A percentile compares a stretch with the other conserved stretches of the same genome.
Conservation (phyloP, 2,888 invertebrate genomes). For the Itoplectis maculator region DNA sequence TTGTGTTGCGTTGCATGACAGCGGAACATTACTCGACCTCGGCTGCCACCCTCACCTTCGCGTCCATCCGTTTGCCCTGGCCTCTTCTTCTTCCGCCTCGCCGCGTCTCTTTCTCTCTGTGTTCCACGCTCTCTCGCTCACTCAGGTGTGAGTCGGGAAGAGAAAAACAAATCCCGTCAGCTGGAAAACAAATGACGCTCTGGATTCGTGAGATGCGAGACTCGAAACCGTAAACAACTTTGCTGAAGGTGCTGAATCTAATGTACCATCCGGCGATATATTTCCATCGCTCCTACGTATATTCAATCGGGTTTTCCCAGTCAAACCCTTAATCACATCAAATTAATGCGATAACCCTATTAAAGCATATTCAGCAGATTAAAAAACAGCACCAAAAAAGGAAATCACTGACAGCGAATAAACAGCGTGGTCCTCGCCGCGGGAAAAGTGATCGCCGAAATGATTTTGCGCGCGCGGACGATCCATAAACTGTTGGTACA, state of each 20-base stretch:
- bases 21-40: conserved; percentile 57
- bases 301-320: neutral
- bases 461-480: neutral
- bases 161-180: conserved; percentile 37
- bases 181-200: conserved; percentile 43
- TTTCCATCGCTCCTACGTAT: neutral
- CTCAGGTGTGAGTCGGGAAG: neutral
- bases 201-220: conserved; percentile 44
- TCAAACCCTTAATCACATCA: neutral
- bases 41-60: conserved; percentile 1
- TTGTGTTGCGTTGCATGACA: conserved; percentile 53
- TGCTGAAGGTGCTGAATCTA: conserved; percentile 14
- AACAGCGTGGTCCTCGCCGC: neutral
- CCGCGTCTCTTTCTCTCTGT: conserved; percentile 22
- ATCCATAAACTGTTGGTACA: conserved; percentile 7
- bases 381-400: neutral
- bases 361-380: too few species aligned
- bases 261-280: conserved; percentile 29
- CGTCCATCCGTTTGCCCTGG: conserved; percentile 18
- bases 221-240: conserved; percentile 44
- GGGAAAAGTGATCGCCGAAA: conserved; percentile 1
- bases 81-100: conserved; percentile 17
- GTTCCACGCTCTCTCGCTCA: conserved; percentile 18
- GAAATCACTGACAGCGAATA: neutral
- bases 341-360: neutral